Percentiles rank a stretch among this genome's conserved stretches.
Evolutionary conservation across 2,888 invertebrate genomes (phyloP).

Genomic region (Acanthopleura granulata): DNA sequence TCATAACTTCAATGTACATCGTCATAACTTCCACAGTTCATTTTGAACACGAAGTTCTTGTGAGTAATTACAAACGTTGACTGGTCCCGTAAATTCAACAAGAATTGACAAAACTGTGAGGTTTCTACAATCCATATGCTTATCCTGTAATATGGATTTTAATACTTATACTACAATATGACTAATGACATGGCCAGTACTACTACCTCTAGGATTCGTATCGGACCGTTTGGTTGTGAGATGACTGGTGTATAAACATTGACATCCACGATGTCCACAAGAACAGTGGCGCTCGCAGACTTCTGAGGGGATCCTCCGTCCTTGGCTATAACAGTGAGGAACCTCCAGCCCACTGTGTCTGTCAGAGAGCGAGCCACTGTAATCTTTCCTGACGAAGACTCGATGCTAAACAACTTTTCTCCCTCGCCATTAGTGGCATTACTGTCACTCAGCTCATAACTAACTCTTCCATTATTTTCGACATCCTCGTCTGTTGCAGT

Average conservation of each 20-base stretch:
- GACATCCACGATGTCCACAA: conserved; percentile 86
- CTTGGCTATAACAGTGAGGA: conserved; percentile 45
- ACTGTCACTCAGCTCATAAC: conserved; percentile 37
- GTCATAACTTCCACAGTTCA: too few species aligned
- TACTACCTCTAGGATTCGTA: too few species aligned
- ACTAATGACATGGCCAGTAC: too few species aligned
- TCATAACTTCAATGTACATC: too few species aligned
- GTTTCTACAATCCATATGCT: too few species aligned
- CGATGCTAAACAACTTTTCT: conserved; percentile 91
- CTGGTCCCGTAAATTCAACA: too few species aligned
- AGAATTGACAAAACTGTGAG: too few species aligned
- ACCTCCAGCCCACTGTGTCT: conserved; percentile 71
- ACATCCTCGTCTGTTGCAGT: conserved; percentile 50
- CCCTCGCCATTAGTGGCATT: conserved; percentile 73
- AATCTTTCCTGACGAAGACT: conserved; percentile 85
- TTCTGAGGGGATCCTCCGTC: conserved; percentile 41
- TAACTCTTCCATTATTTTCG: conserved; percentile 45
- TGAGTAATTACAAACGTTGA: too few species aligned
- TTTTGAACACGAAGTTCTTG: too few species aligned
- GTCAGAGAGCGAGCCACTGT: conserved; percentile 89
- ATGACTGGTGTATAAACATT: conserved; percentile 85
- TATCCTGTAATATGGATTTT: too few species aligned
- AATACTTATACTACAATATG: too few species aligned
- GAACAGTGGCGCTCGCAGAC: conserved; percentile 31
- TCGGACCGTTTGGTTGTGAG: not conserved